Percentiles rank a stretch among this genome's conserved stretches.
These are phyloP conservation scores for rat (Rattus norvegicus) DNA, from an alignment of 2,113 vertebrate species.

Conservation along the genomic window DNA sequence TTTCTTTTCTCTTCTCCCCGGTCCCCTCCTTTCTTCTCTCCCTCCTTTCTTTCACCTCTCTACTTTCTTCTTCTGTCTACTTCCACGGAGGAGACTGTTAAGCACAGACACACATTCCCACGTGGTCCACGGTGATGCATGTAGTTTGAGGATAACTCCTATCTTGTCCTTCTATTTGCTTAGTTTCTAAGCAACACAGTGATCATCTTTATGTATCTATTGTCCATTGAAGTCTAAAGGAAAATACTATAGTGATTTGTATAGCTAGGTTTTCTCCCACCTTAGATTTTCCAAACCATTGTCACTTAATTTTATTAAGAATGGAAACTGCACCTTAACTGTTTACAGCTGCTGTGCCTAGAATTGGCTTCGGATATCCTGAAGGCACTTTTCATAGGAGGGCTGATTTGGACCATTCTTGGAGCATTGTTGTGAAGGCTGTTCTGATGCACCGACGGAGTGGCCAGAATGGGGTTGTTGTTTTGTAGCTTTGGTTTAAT, in stretches of 20 bases:
- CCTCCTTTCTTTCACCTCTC: background rate
- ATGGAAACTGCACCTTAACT: slow-evolving; percentile 25
- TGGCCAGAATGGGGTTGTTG: background rate
- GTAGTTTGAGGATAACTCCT: background rate
- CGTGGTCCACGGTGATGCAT: background rate
- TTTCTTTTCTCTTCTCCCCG: background rate
- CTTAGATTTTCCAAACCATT: background rate
- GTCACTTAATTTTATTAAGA: slow-evolving; percentile 14
- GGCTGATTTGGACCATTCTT: background rate
- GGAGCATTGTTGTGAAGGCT: background rate
- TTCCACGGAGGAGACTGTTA: background rate
- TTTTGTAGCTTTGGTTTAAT: slow-evolving; percentile 11
- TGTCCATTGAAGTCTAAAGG: background rate
- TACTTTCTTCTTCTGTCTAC: background rate
- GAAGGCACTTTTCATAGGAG: background rate
- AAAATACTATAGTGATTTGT: slow-evolving; percentile 18
- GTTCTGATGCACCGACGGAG: background rate
- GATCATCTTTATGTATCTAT: slow-evolving; percentile 4
- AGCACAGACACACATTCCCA: background rate
- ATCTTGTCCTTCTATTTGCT: background rate
- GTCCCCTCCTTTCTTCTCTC: too few relatives aligned
- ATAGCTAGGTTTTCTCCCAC: background rate
- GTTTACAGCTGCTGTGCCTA: background rate
- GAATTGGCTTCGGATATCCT: background rate
- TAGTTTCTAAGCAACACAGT: background rate